Base-by-base conservation (phyloP, 2,888 invertebrate genomes). In the Tipula confusa region DNA sequence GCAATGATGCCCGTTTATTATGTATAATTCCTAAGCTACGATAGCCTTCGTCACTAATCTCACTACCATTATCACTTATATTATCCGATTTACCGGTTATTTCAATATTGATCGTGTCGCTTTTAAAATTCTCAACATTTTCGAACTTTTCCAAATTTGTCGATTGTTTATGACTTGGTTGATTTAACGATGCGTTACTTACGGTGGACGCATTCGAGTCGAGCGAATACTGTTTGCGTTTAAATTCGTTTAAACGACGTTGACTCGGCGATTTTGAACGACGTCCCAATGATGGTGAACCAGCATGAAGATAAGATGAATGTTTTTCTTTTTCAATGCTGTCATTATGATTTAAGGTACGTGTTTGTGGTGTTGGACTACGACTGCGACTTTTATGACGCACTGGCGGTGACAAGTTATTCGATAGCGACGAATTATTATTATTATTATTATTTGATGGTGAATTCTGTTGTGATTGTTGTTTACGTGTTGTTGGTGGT, bases 11-110 rank as follows among this genome's bases (percentile, higher is more conserved):
- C 87, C 93, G 90, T 85, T 94, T 93, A 85, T 91, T 91, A 85
- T 93, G 92, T 79, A 93, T 93, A 82, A 95, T 92, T 0, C 95
- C 95, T 86, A 95, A 89, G 87, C 95, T 95, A 86, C 95, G 92
- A 88, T 96, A 96, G 0, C 96, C 96, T 87, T 96, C 96, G 88
- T 96, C 96, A 29, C 95, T 95, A 29, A 95, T 95, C 88, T 96
- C 95, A 84, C 95, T 95, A 9, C 95, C 95, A 86, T 95, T 95
- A 88, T 95, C 95, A 83, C 95, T 94, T 7, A 93, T 93, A 85
- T 93, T 92, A 86, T 93, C 92, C 28, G 91, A 90, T 84, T 90
- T 89, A 85, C 84, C 86, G 84, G 82, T 86, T 84, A 33, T 83
- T 85, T 86, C 87, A 83, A 84, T 84, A 82, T 29, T 84, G 43